Base-by-base conservation (phyloP, 2,797 vertebrate genomes). In the Cetoscarus ocellatus region DNA sequence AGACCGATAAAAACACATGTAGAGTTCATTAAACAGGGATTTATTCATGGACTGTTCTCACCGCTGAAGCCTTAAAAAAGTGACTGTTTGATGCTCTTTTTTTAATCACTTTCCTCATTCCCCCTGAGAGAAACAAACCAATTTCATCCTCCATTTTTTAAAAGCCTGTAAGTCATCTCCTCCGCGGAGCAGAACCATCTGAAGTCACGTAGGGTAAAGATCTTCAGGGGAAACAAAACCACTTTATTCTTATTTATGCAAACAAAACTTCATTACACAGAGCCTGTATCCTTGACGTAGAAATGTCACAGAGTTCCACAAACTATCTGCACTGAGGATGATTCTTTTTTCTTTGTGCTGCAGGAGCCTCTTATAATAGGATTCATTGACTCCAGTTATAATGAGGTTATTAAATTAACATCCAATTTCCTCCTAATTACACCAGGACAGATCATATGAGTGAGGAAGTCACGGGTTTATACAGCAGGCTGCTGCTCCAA, bases 381-480 rank as follows among this genome's bases (percentile, higher is more conserved):
- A 49, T 63, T 15, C 63, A 86, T 42, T 76, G 74, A 81, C 69
- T 85, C 64, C n/a, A 51, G 79, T 45, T 70, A 68, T 77, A 52
- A 66, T 45, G 11, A 63, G 70, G 62, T 89, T 78, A 91, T 88
- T 87, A 64, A 83, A 90, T 91, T 85, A 76, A 59, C 51, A 82
- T 84, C 77, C 34, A 48, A 66, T 83, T 77, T 48, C 19, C 77
- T 45, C 49, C 47, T 80, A 88, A 90, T 88, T 86, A 81, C 67
- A 61, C 63, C 52, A 44, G 73, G 79, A 82, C 59, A 36, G 79
- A 81, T 80, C 73, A 87, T 77, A 74, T 78, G 80, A 74, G 47
- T 17, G 36, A n/a, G 50, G 77, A 63, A 85, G 77, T 79, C 70
- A 50, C 45, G 73, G 56, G 75, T 60, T 39, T 43, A 7, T 64